Evolutionary conservation across 1,140 invertebrate species (phyloP).

Genomic region (Calosoma granatense): DNA sequence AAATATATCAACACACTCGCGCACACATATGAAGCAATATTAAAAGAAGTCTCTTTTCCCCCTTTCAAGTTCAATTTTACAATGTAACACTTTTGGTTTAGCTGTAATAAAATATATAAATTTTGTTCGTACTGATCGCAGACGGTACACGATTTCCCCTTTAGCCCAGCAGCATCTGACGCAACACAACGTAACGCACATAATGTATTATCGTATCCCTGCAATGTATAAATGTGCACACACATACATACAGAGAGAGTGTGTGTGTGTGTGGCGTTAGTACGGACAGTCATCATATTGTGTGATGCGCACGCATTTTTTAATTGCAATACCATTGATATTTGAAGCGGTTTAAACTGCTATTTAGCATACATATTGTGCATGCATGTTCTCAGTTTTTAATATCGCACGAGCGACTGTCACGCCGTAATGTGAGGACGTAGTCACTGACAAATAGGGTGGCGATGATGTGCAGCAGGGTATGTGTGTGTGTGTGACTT

Average conservation of each 20-base stretch:
- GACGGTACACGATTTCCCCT: not conserved
- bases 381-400: not conserved
- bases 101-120: conserved; percentile 12
- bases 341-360: not conserved
- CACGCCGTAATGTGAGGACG: not conserved
- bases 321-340: conserved; percentile 4
- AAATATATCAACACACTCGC: conserved; percentile 28
- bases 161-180: not conserved
- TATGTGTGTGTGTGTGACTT: not conserved
- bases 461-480: not conserved
- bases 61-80: conserved; percentile 21
- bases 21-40: conserved; percentile 23
- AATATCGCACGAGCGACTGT: conserved; percentile 1
- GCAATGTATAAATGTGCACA: not conserved
- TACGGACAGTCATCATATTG: no score
- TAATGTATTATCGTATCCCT: not conserved
- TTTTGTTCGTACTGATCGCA: conserved; percentile 2
- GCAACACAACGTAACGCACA: not conserved
- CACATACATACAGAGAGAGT: not conserved
- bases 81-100: conserved; percentile 22
- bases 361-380: conserved; percentile 9
- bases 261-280: no score
- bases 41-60: conserved; percentile 22
- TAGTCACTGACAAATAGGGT: conserved; percentile 1
- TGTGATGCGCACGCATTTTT: not conserved